These are phyloP conservation scores for Pseudochirops cupreus DNA, from an alignment of 2,797 vertebrate genomes.

Conservation along the genomic window DNA sequence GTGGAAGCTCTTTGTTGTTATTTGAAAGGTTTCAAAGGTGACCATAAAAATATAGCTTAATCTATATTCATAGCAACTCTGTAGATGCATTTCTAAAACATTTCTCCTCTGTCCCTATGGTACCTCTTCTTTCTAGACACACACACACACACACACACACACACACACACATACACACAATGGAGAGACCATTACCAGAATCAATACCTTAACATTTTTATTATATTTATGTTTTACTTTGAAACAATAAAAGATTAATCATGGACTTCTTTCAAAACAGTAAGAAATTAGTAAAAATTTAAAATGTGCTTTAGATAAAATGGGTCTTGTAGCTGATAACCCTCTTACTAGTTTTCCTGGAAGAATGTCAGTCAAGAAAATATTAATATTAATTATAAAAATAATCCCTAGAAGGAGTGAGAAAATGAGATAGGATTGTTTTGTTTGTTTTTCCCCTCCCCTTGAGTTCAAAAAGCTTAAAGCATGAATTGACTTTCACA, in stretches of 20 bases:
- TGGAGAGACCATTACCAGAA: no score
- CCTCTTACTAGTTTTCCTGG: not conserved
- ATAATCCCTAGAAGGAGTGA: constrained; percentile 27
- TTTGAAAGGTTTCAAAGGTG: constrained; percentile 10
- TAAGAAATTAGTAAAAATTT: constrained; percentile 40
- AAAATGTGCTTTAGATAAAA: constrained; percentile 27
- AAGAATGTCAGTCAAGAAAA: constrained; percentile 32
- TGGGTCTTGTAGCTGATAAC: constrained; percentile 25
- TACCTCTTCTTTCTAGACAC: no score
- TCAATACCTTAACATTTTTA: no score
- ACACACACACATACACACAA: no score
- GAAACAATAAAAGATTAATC: not conserved
- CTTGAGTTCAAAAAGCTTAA: not conserved
- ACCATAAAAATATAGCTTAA: not conserved
- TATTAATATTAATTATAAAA: not conserved
- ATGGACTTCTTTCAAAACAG: not conserved
- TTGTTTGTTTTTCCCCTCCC: constrained; percentile 15
- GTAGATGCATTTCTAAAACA: no score
- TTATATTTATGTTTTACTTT: no score
- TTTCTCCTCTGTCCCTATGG: no score
- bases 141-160: no score
- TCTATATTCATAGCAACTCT: constrained; percentile 13
- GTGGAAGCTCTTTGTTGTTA: not conserved
- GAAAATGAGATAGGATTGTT: constrained; percentile 5
- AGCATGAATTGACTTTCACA: not conserved